phyloP scores from a whole-genome alignment of 2,888 invertebrate genomes.

The Epistrophe eligans region DNA sequence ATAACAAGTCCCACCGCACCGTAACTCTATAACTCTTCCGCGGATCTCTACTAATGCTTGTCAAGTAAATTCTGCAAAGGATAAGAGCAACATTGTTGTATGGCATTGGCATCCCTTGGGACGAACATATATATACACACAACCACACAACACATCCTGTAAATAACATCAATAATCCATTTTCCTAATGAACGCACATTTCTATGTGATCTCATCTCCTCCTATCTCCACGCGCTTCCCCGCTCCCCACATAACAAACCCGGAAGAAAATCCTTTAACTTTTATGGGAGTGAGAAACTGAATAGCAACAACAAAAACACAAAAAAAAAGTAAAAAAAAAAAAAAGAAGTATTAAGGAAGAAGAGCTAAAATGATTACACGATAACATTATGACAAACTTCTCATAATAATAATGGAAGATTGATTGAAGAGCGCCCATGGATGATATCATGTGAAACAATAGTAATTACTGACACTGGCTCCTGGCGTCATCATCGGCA shows the following conservation, averaged over 20 bases:
- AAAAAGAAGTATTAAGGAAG: constrained; percentile 24
- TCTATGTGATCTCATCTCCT: constrained; percentile 40
- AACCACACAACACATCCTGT: constrained; percentile 32
- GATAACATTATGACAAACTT: constrained; percentile 73
- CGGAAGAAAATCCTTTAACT: constrained; percentile 44
- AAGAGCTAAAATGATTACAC: constrained; percentile 66
- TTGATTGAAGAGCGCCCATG: constrained; percentile 72
- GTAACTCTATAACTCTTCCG: neutral
- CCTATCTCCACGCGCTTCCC: neutral
- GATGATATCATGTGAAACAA: constrained; percentile 75
- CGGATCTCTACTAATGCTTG: neutral
- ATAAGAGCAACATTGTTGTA: neutral
- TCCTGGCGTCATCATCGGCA: constrained; percentile 31
- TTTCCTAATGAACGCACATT: constrained; percentile 62
- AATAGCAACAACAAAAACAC: neutral
- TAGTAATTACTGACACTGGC: constrained; percentile 71
- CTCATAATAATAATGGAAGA: constrained; percentile 73
- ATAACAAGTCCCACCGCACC: neutral
- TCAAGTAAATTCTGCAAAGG: constrained; percentile 6
- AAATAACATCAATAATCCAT: constrained; percentile 65
- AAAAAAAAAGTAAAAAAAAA: constrained; percentile 1
- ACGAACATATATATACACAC: neutral
- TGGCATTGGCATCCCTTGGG: constrained; percentile 6
- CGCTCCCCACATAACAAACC: neutral
- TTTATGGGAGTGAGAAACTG: constrained; percentile 2